Percentiles rank a stretch among this genome's conserved stretches.
Conservation (phyloP, 2,797 vertebrate genomes). For the Prionace glauca region DNA sequence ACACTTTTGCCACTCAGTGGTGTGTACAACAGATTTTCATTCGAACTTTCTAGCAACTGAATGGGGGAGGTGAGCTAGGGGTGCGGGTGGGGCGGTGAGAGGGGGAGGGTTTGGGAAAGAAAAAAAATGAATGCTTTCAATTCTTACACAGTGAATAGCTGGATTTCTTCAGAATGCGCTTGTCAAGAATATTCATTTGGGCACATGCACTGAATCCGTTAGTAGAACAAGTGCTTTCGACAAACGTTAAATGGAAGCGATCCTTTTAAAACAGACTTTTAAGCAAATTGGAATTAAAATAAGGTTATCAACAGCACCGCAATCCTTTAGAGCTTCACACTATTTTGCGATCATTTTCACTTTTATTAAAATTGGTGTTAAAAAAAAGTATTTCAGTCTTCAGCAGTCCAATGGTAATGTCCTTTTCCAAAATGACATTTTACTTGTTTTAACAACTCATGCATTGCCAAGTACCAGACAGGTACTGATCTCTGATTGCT, state of each 20-base stretch:
- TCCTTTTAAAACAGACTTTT: neutral
- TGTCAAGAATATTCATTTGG: neutral
- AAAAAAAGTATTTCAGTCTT: neutral
- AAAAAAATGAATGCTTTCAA: constrained; percentile 34
- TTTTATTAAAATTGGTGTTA: neutral
- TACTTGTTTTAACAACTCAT: neutral
- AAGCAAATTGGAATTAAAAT: neutral
- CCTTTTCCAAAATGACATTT: neutral
- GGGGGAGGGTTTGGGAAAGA: neutral
- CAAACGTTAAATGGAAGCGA: neutral
- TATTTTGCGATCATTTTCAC: neutral
- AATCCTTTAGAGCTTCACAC: neutral
- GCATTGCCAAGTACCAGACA: neutral
- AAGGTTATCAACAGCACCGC: neutral
- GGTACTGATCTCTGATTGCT: neutral
- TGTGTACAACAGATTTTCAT: constrained; percentile 29
- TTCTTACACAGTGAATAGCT: neutral
- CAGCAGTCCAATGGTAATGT: neutral
- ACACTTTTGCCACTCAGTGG: constrained; percentile 41
- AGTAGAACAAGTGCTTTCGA: neutral
- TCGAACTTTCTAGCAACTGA: neutral
- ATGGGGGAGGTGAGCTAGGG: constrained; percentile 20
- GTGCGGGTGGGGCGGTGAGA: neutral
- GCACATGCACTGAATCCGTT: constrained; percentile 4
- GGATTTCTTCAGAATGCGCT: constrained; percentile 16